Evolutionary conservation across 2,113 vertebrate genomes (phyloP).

Genomic region (Oreochromis tanganicae): DNA sequence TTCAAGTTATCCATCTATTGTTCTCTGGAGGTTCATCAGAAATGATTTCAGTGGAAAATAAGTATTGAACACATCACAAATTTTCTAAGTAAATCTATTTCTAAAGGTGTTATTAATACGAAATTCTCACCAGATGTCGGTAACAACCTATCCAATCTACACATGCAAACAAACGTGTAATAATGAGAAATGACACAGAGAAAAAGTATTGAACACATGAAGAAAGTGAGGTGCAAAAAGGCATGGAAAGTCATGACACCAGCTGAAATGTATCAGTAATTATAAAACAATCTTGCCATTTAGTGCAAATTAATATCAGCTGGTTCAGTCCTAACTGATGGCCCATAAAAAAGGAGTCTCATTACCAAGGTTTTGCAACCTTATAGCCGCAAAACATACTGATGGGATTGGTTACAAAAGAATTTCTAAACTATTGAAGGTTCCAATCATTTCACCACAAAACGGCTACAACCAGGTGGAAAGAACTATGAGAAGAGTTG

Average conservation of each 20-base stretch:
- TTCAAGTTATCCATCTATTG: background rate
- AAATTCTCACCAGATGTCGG: background rate
- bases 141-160: background rate
- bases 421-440: background rate
- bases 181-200: background rate
- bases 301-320: background rate
- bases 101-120: background rate
- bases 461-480: background rate
- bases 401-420: background rate
- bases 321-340: background rate
- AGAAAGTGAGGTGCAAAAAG: background rate
- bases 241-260: background rate
- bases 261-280: background rate
- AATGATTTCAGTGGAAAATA: background rate
- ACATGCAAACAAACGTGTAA: background rate
- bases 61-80: background rate
- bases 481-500: background rate
- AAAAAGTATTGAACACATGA: background rate
- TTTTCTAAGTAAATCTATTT: rapidly evolving
- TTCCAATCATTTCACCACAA: background rate
- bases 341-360: background rate
- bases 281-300: background rate
- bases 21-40: background rate
- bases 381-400: background rate
- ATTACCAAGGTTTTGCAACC: background rate